Base-by-base conservation (phyloP, 2,888 invertebrate genomes). In the Pollenia angustigena region DNA sequence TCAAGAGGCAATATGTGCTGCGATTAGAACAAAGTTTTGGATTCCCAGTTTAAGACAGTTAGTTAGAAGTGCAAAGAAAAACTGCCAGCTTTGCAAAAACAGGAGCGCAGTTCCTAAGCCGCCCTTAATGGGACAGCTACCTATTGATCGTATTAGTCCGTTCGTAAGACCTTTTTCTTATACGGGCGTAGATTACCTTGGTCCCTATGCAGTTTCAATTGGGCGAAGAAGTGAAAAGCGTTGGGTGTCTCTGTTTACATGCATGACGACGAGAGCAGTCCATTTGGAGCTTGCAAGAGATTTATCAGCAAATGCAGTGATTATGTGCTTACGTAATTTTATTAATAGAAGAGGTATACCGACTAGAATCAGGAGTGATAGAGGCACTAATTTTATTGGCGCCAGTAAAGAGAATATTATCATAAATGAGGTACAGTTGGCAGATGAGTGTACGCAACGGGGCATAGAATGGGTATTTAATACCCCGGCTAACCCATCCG, bases 241-340 rank as follows among this genome's bases (percentile, higher is more conserved):
- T 11, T 85, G 66, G 81, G 78, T 68, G 18, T 42, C 74, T 48
- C 40, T 81, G 4, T 86, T 69, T 46, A 87, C 56, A 7, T 80
- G 64, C 11, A 52, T 79, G 54, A 86, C 54, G 9, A 54, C 44
- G 3, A 52, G 82, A 42, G 74, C 74, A 6, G 44, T 69, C 16
- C 75, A 81, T 16, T 18, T 75, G 0, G 75, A 72, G 14, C 14
- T 72, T 9, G 72, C 71, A 52, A 62, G 18, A 16, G 68, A 79
- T 23, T 44, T 64, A 2, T 81, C 81, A 52, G 42, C 64, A 10
- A 85, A 87, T 68, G 60, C 87, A 0, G 76, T 66, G 42, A 72
- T 88, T 54, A 46, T 87, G 32, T 86, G 84, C 52, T 11, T 88
- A 4, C 14, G 82, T 40, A 88, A 88, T 79, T 88, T 88, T 62